phyloP scores from a whole-genome alignment of 2,888 invertebrate species.

The Epiblema foenella region DNA sequence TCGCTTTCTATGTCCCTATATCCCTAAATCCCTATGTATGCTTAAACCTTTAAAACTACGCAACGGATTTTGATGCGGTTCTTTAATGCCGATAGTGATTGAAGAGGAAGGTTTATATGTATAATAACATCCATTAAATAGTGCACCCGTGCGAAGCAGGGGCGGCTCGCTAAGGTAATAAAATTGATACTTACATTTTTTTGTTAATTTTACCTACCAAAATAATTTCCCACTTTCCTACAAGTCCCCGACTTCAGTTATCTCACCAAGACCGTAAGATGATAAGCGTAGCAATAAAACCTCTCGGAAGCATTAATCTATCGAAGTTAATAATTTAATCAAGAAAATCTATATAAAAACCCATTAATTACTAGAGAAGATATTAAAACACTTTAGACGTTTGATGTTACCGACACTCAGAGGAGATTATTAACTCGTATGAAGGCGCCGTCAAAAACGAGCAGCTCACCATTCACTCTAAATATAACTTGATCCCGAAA shows the following conservation, averaged over 20 bases:
- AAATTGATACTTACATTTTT: no score
- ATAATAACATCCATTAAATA: no score
- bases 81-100: no score
- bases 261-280: neutral
- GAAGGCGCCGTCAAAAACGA: slow-evolving; percentile 4
- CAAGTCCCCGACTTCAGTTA: neutral
- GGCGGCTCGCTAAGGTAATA: no score
- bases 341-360: slow-evolving; percentile 36
- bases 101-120: no score
- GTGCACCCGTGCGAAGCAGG: no score
- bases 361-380: slow-evolving; percentile 30
- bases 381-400: slow-evolving; percentile 32
- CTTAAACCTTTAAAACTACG: no score
- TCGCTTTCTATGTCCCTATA: no score
- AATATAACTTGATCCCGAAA: neutral
- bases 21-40: no score
- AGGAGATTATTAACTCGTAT: slow-evolving; percentile 30
- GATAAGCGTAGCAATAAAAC: slow-evolving; percentile 3
- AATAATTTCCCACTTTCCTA: neutral
- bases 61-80: no score
- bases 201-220: neutral
- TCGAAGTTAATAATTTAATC: slow-evolving; percentile 34
- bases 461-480: neutral
- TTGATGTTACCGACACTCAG: slow-evolving; percentile 33
- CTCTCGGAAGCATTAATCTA: slow-evolving; percentile 27